phyloP scores from a whole-genome alignment of 2,888 invertebrate species.

The Galeruca laticollis region DNA sequence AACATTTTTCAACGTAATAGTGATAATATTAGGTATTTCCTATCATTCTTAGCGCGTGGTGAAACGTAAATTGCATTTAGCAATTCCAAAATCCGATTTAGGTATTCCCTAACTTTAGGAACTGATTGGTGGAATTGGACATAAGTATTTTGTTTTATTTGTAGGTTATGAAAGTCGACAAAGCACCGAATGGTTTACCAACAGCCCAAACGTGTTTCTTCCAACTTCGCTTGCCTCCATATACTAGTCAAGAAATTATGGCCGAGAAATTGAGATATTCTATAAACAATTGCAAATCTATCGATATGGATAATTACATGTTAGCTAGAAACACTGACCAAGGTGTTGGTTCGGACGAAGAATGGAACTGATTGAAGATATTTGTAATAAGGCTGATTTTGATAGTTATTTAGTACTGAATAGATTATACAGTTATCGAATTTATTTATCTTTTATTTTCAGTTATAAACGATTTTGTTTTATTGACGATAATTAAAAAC shows the following conservation, averaged over 20 bases:
- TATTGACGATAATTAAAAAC: conserved; percentile 8
- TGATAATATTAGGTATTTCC: too few species aligned
- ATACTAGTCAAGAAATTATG: conserved; percentile 72
- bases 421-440: conserved; percentile 15
- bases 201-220: conserved; percentile 76
- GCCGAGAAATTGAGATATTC: conserved; percentile 74
- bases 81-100: too few species aligned
- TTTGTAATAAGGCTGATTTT: conserved; percentile 32
- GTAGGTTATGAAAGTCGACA: conserved; percentile 71
- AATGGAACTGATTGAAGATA: conserved; percentile 58
- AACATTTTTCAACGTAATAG: too few species aligned
- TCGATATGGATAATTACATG: conserved; percentile 80
- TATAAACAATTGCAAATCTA: conserved; percentile 75
- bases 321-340: conserved; percentile 71
- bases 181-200: conserved; percentile 71
- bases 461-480: conserved; percentile 20
- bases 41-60: too few species aligned
- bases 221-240: conserved; percentile 74
- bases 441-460: conserved; percentile 19
- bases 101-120: too few species aligned
- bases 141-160: conserved; percentile 38
- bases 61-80: too few species aligned
- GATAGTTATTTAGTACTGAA: conserved; percentile 10
- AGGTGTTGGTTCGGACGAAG: conserved; percentile 67
- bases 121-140: too few species aligned